Evolutionary conservation across 2,797 vertebrate species (phyloP).

Genomic region (Gastrophryne carolinensis): DNA sequence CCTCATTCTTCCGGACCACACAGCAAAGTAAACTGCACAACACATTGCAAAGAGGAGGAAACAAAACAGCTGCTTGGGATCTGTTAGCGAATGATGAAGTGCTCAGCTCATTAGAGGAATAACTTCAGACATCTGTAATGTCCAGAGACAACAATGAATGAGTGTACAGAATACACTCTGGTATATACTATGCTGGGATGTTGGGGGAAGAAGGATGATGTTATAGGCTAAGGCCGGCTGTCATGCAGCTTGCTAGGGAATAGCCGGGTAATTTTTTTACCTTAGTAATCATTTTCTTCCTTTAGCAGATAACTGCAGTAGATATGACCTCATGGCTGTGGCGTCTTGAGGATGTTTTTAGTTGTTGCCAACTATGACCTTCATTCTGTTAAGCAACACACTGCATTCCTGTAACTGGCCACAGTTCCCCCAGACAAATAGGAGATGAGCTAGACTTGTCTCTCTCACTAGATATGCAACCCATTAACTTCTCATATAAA

Average conservation of each 20-base stretch:
- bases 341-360: not conserved
- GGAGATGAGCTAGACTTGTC: too few species aligned
- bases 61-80: not conserved
- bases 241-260: not conserved
- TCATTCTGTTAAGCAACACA: not conserved
- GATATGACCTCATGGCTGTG: not conserved
- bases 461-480: too few species aligned
- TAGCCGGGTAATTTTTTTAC: not conserved
- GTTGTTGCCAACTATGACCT: not conserved
- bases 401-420: not conserved
- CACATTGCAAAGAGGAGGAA: not conserved
- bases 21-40: not conserved
- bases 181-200: not conserved
- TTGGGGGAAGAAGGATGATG: not conserved
- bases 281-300: not conserved
- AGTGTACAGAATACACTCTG: not conserved
- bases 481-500: too few species aligned
- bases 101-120: not conserved
- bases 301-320: not conserved
- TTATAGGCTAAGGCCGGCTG: not conserved
- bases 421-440: too few species aligned
- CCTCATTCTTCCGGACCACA: not conserved
- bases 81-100: not conserved
- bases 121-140: not conserved
- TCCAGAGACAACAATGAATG: not conserved